Evolutionary conservation across 2,113 vertebrate genomes (phyloP).

Genomic region (Labrus mixtus): DNA sequence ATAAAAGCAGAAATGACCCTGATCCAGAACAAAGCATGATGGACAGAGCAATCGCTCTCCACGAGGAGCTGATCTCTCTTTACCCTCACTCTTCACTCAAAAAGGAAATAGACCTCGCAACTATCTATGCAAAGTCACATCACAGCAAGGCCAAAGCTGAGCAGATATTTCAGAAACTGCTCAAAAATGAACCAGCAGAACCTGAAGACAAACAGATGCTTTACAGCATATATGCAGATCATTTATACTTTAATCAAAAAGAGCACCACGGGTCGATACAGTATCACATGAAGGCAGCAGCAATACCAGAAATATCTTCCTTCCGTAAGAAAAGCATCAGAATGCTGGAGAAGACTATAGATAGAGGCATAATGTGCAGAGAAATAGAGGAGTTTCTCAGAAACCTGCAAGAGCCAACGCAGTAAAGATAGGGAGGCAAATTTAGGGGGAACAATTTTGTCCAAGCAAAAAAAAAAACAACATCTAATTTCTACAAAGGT

Average conservation of each 20-base stretch:
- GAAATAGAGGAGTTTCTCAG: slow-evolving; percentile 58
- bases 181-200: slow-evolving; percentile 26
- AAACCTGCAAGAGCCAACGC: background rate
- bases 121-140: slow-evolving; percentile 14
- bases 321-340: slow-evolving; percentile 31
- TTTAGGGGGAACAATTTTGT: too few species aligned
- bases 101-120: slow-evolving; percentile 40
- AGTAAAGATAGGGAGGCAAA: background rate
- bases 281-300: slow-evolving; percentile 57
- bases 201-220: slow-evolving; percentile 59
- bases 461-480: too few species aligned
- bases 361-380: too few species aligned
- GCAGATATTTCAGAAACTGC: slow-evolving; percentile 43
- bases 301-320: slow-evolving; percentile 3
- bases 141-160: slow-evolving; percentile 7
- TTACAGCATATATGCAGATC: slow-evolving; percentile 52
- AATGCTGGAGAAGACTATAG: slow-evolving; percentile 20
- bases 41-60: slow-evolving; percentile 50
- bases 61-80: slow-evolving; percentile 44
- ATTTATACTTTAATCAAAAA: slow-evolving; percentile 1
- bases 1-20: rapidly evolving
- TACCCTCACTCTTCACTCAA: slow-evolving; percentile 48
- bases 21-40: slow-evolving; percentile 24
- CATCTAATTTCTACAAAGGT: too few species aligned
- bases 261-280: slow-evolving; percentile 14